phyloP scores from a whole-genome alignment of 2,113 vertebrate species.

The Pygoscelis antarcticus region DNA sequence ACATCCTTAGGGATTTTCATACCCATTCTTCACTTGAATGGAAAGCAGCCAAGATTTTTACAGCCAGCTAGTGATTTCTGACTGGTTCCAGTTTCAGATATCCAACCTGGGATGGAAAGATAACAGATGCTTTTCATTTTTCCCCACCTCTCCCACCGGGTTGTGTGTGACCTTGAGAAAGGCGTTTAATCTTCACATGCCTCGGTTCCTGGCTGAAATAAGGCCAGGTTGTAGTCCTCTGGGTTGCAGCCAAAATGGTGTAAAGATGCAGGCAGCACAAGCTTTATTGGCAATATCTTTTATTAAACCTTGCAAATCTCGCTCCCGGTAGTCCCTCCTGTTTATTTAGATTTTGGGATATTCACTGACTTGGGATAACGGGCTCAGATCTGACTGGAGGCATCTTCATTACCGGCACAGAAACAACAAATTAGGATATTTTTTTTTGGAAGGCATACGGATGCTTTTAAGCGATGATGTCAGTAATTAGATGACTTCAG shows the following conservation, averaged over 20 bases:
- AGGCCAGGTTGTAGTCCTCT: background rate
- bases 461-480: background rate
- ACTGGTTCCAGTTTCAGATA: background rate
- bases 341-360: background rate
- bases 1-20: background rate
- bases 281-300: background rate
- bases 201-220: background rate
- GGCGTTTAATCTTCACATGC: background rate
- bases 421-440: background rate
- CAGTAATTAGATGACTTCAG: background rate
- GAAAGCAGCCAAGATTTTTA: background rate
- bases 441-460: background rate
- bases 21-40: background rate
- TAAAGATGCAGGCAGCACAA: background rate
- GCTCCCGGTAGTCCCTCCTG: background rate
- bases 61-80: background rate
- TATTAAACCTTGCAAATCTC: background rate
- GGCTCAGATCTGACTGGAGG: background rate
- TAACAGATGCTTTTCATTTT: background rate
- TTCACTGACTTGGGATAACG: fast-evolving
- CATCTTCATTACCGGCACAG: background rate
- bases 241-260: background rate
- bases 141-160: background rate
- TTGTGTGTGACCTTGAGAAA: background rate
- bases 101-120: background rate